A percentile compares a stretch with the other conserved stretches of the same genome.
phyloP scores from a whole-genome alignment of 1,140 invertebrate genomes.

The Pentalonia nigronervosa region DNA sequence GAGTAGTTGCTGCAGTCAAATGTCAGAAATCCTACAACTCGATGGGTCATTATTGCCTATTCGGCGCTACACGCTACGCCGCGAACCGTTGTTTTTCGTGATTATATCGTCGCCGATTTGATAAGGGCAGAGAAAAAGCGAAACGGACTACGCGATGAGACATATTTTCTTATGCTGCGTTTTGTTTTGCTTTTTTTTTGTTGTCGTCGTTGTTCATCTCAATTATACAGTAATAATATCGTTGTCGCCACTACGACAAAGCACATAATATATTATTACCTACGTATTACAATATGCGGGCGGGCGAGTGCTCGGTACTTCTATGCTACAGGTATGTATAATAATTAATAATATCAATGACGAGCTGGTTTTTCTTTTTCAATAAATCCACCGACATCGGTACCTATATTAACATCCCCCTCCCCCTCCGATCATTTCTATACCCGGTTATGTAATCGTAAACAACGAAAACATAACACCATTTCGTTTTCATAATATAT shows the following conservation, averaged over 20 bases:
- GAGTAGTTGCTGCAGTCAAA: too few relatives aligned
- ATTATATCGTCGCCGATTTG: neutral
- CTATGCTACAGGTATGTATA: neutral
- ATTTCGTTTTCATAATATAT: neutral
- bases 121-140: neutral
- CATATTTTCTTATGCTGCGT: neutral
- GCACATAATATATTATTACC: neutral
- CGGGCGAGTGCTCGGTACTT: neutral
- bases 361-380: neutral
- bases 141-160: neutral
- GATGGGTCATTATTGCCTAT: too few relatives aligned
- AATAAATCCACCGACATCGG: neutral
- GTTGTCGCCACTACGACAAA: neutral
- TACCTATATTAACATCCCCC: neutral
- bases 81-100: neutral
- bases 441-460: neutral
- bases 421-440: neutral
- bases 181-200: neutral
- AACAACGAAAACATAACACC: neutral
- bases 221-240: neutral
- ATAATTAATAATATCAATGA: neutral
- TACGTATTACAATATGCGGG: constrained; percentile 8
- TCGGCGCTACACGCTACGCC: too few relatives aligned
- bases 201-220: neutral
- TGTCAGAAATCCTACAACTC: too few relatives aligned